Conservation (phyloP, 2,113 vertebrate species). For the Mungos mungo region DNA sequence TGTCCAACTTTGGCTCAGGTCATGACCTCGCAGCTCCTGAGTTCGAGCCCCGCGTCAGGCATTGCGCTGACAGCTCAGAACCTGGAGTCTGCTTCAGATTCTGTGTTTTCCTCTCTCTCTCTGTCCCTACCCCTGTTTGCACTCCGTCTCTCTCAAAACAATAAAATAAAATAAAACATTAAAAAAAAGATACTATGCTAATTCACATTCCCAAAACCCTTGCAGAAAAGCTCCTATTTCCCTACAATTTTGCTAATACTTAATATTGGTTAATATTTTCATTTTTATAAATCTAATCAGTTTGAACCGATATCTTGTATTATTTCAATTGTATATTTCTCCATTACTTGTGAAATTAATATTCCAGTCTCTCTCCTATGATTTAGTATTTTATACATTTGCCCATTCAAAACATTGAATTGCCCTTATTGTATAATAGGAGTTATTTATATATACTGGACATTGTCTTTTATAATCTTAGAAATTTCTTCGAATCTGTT, state of each 20-base stretch:
- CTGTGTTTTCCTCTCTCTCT: too few relatives aligned
- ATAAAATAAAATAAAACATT: too few relatives aligned
- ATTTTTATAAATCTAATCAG: not conserved
- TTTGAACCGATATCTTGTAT: not conserved
- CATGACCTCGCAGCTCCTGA: too few relatives aligned
- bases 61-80: too few relatives aligned
- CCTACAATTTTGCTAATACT: not conserved
- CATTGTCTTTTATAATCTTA: not conserved
- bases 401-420: not conserved
- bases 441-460: not conserved
- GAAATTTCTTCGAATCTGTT: not conserved
- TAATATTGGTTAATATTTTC: not conserved
- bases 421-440: not conserved
- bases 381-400: not conserved
- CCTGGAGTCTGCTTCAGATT: too few relatives aligned
- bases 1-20: too few relatives aligned
- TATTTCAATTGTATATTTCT: not conserved
- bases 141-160: too few relatives aligned
- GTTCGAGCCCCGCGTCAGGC: too few relatives aligned
- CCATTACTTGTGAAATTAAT: not conserved
- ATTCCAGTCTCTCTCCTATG: not conserved
- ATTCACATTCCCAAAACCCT: not conserved
- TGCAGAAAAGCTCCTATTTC: not conserved
- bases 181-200: not conserved
- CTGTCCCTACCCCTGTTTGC: too few relatives aligned